A percentile compares a stretch with the other conserved stretches of the same genome.
phyloP scores from a whole-genome alignment of 2,888 invertebrate genomes.

The Apomyelois bistriatella region DNA sequence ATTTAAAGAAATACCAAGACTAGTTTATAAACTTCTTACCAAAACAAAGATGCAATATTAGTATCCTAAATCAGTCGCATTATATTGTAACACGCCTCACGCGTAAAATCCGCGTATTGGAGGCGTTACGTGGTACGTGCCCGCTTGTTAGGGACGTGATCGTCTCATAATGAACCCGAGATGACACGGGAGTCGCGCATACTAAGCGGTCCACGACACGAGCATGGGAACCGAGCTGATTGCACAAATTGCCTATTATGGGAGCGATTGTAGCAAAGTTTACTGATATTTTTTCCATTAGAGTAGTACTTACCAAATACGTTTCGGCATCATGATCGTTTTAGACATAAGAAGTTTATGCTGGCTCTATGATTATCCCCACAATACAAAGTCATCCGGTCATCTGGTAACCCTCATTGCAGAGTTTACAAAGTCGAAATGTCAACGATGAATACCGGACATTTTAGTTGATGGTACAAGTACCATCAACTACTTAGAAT shows the following conservation, averaged over 20 bases:
- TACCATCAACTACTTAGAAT: too few relatives aligned
- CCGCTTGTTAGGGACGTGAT: slow-evolving; percentile 45
- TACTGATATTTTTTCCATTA: too few relatives aligned
- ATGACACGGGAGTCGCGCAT: slow-evolving; percentile 10
- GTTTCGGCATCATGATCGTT: too few relatives aligned
- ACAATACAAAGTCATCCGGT: too few relatives aligned
- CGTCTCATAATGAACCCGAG: slow-evolving; percentile 31
- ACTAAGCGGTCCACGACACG: slow-evolving; percentile 8
- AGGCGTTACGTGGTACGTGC: slow-evolving; percentile 28
- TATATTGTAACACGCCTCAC: slow-evolving; percentile 10
- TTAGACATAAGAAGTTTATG: too few relatives aligned
- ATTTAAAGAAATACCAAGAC: too few relatives aligned
- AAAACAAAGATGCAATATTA: neutral
- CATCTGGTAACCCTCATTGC: too few relatives aligned
- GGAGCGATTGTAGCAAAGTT: neutral
- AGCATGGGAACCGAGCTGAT: slow-evolving; percentile 4
- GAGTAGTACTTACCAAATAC: too few relatives aligned
- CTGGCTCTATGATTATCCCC: too few relatives aligned
- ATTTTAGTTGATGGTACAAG: too few relatives aligned
- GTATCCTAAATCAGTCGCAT: neutral
- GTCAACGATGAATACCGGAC: too few relatives aligned
- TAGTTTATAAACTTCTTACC: neutral
- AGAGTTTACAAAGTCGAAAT: too few relatives aligned
- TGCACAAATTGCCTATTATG: slow-evolving; percentile 7
- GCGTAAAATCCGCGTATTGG: slow-evolving; percentile 24